phyloP scores from a whole-genome alignment of 64 coral and sea anemone genomes.

The Actinia equina region DNA sequence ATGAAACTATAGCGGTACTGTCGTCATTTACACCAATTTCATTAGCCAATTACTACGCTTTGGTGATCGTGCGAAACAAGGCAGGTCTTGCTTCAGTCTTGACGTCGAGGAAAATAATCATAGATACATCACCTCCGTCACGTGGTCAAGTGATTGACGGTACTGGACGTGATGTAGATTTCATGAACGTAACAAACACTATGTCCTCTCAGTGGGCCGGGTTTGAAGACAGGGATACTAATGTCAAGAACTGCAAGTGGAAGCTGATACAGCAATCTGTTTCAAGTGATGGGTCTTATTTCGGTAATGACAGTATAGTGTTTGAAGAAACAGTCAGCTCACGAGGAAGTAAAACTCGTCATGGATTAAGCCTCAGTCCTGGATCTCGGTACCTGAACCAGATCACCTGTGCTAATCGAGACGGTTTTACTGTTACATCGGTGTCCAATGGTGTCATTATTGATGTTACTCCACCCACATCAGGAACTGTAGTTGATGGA shows the following conservation, averaged over 20 bases:
- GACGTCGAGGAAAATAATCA: conserved; percentile 56
- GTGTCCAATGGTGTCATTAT: conserved; percentile 85
- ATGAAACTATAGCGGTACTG: not conserved
- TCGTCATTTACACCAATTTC: conserved; percentile 8
- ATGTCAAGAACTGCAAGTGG: conserved; percentile 61
- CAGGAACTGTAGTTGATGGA: conserved; percentile 54
- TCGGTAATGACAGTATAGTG: conserved; percentile 72
- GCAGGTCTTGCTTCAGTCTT: conserved; percentile 54
- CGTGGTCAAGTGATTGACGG: conserved; percentile 70
- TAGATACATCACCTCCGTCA: conserved; percentile 66
- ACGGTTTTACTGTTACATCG: conserved; percentile 72
- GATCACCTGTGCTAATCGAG: conserved; percentile 68
- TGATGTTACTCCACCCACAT: conserved; percentile 62
- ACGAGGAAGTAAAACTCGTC: conserved; percentile 37
- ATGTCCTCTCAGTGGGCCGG: conserved; percentile 56
- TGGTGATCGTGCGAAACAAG: conserved; percentile 46
- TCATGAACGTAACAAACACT: conserved; percentile 41
- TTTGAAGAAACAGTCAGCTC: conserved; percentile 45
- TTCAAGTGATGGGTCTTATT: conserved; percentile 50
- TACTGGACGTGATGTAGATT: conserved; percentile 60
- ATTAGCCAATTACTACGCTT: conserved; percentile 21
- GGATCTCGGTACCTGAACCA: conserved; percentile 69
- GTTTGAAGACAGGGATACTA: conserved; percentile 72
- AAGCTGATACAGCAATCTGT: conserved; percentile 56
- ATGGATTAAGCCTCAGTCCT: conserved; percentile 59